Evolutionary conservation across 2,113 vertebrate genomes (phyloP), one percentile per base, ranked within the genome.

Genomic region (Porphyrio hochstetteri): DNA sequence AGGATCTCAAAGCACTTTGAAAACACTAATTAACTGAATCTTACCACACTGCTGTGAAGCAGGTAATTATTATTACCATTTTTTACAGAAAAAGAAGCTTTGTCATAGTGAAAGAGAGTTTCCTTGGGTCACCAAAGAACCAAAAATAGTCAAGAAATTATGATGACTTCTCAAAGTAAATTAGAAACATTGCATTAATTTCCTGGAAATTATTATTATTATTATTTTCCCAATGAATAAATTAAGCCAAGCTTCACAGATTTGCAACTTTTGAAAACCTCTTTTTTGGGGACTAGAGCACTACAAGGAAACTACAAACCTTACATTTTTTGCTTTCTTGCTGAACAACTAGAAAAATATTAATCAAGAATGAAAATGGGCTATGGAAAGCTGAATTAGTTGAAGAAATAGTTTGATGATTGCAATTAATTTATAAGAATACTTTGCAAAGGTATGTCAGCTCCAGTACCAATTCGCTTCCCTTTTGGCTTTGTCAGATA

Each of bases 1-100:
- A 95, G 92, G 90, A 97, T 97, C 94, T 97, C 96, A 94, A 97
- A 97, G 93, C 96, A 92, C 95, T 96, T 95, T 63, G 76, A 96
- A 97, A 96, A 96, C 96, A 95, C 85, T 94, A 93, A 96, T 95
- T 97, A 96, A 96, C 93, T 87, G 85, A 93, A 88, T 87, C 85
- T 80, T 91, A 92, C 86, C 52, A 40, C 90, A 95, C 93, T 81
- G 91, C 91, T 83, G 91, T 89, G 92, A 95, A 94, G 94, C 88
- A 95, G 94, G 93, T 97, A 93, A 96, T 96, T 96, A 95, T 96
- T 94, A 87, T 90, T 92, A 67, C 82, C 57, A 82, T 79, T 85
- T 96, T 93, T 96, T 88, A 78, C 7, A 1, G 82, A 92, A 92
- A 46, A 93, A 89, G 52, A 46, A 94, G 57, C 38, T 93, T 93